These are phyloP conservation scores for Bettongia penicillata DNA, from an alignment of 2,113 vertebrate species.

Conservation along the genomic window DNA sequence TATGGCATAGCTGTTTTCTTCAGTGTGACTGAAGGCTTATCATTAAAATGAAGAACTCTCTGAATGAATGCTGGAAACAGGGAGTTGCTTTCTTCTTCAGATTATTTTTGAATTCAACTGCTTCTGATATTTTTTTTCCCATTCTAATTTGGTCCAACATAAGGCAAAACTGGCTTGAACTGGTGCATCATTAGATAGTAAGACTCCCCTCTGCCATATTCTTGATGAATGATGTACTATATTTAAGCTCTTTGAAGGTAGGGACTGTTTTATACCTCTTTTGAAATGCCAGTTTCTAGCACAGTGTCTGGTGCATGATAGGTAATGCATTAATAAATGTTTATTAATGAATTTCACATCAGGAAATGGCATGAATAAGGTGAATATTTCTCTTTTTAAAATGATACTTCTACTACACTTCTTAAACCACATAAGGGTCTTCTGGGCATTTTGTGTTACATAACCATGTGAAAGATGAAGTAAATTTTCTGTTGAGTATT, in stretches of 20 bases:
- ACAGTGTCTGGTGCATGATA: not conserved
- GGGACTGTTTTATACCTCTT: not conserved
- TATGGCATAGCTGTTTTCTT: not conserved
- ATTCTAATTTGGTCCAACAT: slow-evolving; percentile 10
- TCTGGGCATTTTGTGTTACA: slow-evolving; percentile 7
- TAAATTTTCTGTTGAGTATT: not conserved
- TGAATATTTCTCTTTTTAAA: not conserved
- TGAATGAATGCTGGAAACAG: not conserved
- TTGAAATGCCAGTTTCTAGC: not conserved
- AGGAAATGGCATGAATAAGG: not conserved
- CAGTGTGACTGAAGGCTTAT: slow-evolving; percentile 9
- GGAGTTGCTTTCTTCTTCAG: not conserved
- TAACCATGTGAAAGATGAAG: not conserved
- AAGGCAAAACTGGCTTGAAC: not conserved
- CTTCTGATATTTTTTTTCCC: not conserved
- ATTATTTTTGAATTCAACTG: slow-evolving; percentile 1
- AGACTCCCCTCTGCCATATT: not conserved
- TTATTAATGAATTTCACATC: not conserved
- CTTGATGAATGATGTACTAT: not conserved
- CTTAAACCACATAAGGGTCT: not conserved
- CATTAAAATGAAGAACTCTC: not conserved
- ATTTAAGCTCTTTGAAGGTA: not conserved
- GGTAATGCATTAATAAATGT: not conserved
- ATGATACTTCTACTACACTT: slow-evolving; percentile 10
- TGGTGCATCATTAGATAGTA: not conserved